Evolutionary conservation across 2,888 invertebrate genomes (phyloP).

Genomic region (Sussaba pulchella): DNA sequence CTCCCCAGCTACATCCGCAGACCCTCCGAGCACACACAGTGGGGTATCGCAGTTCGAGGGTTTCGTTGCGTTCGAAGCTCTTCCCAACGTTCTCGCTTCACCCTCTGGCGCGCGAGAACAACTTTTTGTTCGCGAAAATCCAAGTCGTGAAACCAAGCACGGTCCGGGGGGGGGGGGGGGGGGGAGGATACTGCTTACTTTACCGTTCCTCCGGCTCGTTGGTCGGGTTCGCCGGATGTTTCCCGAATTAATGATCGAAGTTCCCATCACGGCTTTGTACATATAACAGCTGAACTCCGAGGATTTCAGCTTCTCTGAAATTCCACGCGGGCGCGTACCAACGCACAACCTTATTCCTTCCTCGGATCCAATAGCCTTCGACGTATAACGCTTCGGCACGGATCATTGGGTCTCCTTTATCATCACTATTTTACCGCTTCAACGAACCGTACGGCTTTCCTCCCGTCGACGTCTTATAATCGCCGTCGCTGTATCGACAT

Average conservation of each 20-base stretch:
- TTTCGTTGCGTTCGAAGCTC: constrained; percentile 35
- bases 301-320: constrained; percentile 54
- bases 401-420: constrained; percentile 62
- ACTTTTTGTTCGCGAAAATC: constrained; percentile 67
- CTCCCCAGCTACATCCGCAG: constrained; percentile 3
- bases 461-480: constrained; percentile 55
- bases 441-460: constrained; percentile 46
- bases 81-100: constrained; percentile 8
- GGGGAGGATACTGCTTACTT: too few relatives aligned
- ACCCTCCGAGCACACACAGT: constrained; percentile 27
- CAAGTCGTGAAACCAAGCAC: constrained; percentile 69
- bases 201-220: constrained; percentile 58
- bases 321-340: constrained; percentile 40
- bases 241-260: constrained; percentile 79
- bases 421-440: constrained; percentile 62
- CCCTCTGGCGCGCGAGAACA: constrained; percentile 22
- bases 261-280: constrained; percentile 69
- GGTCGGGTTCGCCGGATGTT: constrained; percentile 76
- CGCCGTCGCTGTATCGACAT: constrained; percentile 49
- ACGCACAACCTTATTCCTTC: constrained; percentile 22
- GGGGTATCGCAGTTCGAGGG: constrained; percentile 12
- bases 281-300: constrained; percentile 41
- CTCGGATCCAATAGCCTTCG: constrained; percentile 38
- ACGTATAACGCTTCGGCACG: constrained; percentile 52
- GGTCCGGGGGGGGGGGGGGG: too few relatives aligned